Conservation (phyloP, 2,113 vertebrate species). For the Lontra canadensis region DNA sequence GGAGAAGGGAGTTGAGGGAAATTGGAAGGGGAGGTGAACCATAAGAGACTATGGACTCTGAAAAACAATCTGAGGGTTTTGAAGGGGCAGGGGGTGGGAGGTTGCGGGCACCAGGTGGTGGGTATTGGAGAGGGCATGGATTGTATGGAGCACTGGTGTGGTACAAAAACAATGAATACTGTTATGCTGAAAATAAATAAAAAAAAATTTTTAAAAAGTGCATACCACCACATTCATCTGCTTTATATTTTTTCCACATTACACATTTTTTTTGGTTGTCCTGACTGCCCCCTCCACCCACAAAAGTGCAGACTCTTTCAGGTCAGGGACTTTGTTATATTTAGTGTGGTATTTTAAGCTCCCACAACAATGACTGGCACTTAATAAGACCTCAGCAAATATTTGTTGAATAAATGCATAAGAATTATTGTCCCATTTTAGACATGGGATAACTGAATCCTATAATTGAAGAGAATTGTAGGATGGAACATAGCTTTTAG, state of each 20-base stretch:
- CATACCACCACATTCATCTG: too few relatives aligned
- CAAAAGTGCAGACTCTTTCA: not conserved
- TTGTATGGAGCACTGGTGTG: too few relatives aligned
- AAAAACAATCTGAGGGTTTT: too few relatives aligned
- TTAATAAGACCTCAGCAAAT: not conserved
- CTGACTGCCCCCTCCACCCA: not conserved
- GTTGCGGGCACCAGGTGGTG: too few relatives aligned
- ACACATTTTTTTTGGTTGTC: not conserved
- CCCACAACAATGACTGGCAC: not conserved
- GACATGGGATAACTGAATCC: not conserved
- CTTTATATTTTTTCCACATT: not conserved
- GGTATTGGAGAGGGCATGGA: too few relatives aligned
- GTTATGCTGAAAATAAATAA: too few relatives aligned
- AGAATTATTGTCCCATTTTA: not conserved
- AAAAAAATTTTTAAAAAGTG: not conserved
- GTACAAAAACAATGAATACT: too few relatives aligned
- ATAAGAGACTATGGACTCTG: too few relatives aligned
- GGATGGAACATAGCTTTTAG: not conserved
- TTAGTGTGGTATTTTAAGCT: not conserved
- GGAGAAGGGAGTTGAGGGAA: too few relatives aligned
- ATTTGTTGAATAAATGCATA: not conserved
- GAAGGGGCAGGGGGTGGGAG: too few relatives aligned
- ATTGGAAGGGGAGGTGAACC: too few relatives aligned
- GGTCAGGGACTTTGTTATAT: not conserved
- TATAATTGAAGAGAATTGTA: not conserved